Conservation (phyloP, 2,888 invertebrate species). For the Eristalinus sepulchralis region DNA sequence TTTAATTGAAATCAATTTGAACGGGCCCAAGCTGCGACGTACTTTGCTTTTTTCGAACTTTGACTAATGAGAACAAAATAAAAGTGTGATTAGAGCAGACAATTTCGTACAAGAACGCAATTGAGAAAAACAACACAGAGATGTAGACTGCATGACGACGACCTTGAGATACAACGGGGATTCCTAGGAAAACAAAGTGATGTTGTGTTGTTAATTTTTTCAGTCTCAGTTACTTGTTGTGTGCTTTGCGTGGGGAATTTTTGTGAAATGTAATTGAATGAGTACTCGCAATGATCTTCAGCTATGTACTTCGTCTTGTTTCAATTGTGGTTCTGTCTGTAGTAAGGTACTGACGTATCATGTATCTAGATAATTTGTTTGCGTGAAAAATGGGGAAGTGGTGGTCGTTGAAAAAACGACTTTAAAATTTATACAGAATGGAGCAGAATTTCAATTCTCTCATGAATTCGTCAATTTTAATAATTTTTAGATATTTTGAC, state of each 20-base stretch:
- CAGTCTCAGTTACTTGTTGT: background rate
- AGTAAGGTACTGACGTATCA: too few relatives aligned
- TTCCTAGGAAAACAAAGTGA: background rate
- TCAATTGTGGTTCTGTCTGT: background rate
- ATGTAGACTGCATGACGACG: background rate
- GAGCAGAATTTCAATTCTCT: too few relatives aligned
- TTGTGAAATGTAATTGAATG: background rate
- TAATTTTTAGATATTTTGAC: too few relatives aligned
- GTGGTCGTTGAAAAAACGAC: too few relatives aligned
- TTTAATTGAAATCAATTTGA: background rate
- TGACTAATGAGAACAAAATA: conserved; percentile 3
- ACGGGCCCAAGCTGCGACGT: background rate
- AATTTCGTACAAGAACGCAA: conserved; percentile 4
- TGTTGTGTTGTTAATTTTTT: background rate
- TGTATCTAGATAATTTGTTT: too few relatives aligned
- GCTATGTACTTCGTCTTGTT: background rate
- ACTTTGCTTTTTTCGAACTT: background rate
- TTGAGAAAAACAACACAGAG: background rate
- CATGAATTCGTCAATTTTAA: too few relatives aligned
- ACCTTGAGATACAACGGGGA: background rate
- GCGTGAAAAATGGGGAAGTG: too few relatives aligned
- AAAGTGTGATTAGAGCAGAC: conserved; percentile 1
- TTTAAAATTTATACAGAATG: too few relatives aligned
- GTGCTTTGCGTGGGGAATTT: background rate
- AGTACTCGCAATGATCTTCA: background rate